phyloP scores from a whole-genome alignment of 2,797 vertebrate genomes.

The Phaenicophaeus curvirostris region DNA sequence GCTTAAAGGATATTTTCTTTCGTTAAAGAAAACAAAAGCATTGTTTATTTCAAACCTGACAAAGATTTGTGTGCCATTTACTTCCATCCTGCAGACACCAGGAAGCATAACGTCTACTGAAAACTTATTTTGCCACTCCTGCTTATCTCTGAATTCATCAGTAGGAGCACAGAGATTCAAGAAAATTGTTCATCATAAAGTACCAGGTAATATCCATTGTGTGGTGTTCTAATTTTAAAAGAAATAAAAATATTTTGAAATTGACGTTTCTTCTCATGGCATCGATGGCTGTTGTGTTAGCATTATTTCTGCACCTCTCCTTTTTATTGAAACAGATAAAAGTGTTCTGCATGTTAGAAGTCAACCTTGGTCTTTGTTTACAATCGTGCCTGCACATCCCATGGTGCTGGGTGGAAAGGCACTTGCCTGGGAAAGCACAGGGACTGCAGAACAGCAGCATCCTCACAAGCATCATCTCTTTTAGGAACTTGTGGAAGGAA shows the following conservation, averaged over 20 bases:
- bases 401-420: accelerated
- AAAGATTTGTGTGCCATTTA: background rate
- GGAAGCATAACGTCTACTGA: background rate
- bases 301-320: background rate
- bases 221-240: background rate
- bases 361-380: background rate
- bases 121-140: background rate
- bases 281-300: background rate
- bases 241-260: background rate
- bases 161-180: background rate
- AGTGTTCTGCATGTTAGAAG: background rate
- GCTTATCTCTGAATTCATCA: background rate
- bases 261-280: background rate
- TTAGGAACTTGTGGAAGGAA: background rate
- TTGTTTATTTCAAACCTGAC: background rate
- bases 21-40: background rate
- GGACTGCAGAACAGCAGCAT: background rate
- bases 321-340: background rate
- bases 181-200: background rate
- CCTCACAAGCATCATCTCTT: background rate
- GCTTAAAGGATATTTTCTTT: background rate
- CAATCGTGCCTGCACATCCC: no score
- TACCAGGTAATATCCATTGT: background rate
- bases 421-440: background rate
- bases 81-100: background rate